Conservation (phyloP, 2,888 invertebrate genomes). For the Tetheella fluctuosa region DNA sequence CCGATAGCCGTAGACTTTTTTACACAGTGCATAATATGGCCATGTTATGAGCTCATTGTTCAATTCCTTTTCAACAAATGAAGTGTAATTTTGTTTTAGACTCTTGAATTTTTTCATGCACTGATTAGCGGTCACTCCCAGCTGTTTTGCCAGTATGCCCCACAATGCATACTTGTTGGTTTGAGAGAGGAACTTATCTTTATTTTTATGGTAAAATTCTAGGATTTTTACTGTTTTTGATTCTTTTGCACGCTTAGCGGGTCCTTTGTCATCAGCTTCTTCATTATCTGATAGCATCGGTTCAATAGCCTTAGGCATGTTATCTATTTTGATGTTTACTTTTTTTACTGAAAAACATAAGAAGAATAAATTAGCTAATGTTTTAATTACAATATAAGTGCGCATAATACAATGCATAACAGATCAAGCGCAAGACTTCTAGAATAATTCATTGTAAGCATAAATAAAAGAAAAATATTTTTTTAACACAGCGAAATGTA, state of each 20-base stretch:
- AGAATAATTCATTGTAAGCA: too few species aligned
- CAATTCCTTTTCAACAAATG: slow-evolving; percentile 69
- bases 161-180: slow-evolving; percentile 62
- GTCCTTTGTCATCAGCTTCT: slow-evolving; percentile 54
- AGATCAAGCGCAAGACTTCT: too few species aligned
- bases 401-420: too few species aligned
- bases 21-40: slow-evolving; percentile 73
- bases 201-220: slow-evolving; percentile 70
- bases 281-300: slow-evolving; percentile 45
- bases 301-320: slow-evolving; percentile 33
- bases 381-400: too few species aligned
- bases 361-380: too few species aligned
- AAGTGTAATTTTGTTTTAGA: slow-evolving; percentile 69
- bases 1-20: slow-evolving; percentile 76
- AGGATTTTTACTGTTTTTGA: slow-evolving; percentile 70
- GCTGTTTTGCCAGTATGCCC: slow-evolving; percentile 60
- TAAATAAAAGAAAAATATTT: too few species aligned
- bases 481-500: neutral
- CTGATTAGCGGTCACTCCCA: slow-evolving; percentile 61
- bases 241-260: slow-evolving; percentile 50
- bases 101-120: slow-evolving; percentile 72
- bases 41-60: slow-evolving; percentile 73
- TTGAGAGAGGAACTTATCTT: slow-evolving; percentile 64
- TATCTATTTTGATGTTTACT: slow-evolving; percentile 50
- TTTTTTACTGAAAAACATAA: slow-evolving; percentile 57